These are phyloP conservation scores for Anser cygnoides DNA, from an alignment of 2,113 vertebrate species.

Conservation along the genomic window DNA sequence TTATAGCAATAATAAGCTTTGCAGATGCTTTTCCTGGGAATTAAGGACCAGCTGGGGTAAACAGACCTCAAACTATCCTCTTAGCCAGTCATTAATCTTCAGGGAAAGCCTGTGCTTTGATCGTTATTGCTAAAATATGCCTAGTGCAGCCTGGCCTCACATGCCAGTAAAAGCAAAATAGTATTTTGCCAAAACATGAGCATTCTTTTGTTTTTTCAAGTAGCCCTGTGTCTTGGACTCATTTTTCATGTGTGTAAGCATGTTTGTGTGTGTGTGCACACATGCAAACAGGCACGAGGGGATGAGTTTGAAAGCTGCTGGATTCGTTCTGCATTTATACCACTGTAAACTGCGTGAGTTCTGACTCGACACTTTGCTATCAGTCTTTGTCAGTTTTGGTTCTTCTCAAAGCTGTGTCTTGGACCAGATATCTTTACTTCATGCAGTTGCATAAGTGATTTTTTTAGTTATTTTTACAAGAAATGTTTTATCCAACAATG, in stretches of 20 bases:
- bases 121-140: conserved; percentile 72
- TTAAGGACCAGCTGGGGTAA: conserved; percentile 71
- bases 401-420: neutral
- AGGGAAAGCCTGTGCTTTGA: conserved; percentile 69
- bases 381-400: neutral
- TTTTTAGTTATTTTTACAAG: too few species aligned
- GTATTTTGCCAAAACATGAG: conserved; percentile 60
- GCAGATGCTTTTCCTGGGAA: conserved; percentile 70
- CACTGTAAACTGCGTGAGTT: neutral
- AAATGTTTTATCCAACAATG: neutral
- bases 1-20: conserved; percentile 66
- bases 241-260: conserved; percentile 35
- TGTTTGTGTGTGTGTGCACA: neutral
- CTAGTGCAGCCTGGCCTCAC: conserved; percentile 33
- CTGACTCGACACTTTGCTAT: neutral
- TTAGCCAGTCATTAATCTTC: conserved; percentile 72
- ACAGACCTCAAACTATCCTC: conserved; percentile 72
- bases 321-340: neutral
- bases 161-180: conserved; percentile 57
- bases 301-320: conserved; percentile 13
- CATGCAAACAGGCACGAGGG: neutral
- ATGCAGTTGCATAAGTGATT: too few species aligned
- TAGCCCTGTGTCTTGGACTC: conserved; percentile 22
- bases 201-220: conserved; percentile 51
- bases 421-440: neutral